phyloP scores from a whole-genome alignment of 2,888 invertebrate genomes.

The Drosophila planitibia region DNA sequence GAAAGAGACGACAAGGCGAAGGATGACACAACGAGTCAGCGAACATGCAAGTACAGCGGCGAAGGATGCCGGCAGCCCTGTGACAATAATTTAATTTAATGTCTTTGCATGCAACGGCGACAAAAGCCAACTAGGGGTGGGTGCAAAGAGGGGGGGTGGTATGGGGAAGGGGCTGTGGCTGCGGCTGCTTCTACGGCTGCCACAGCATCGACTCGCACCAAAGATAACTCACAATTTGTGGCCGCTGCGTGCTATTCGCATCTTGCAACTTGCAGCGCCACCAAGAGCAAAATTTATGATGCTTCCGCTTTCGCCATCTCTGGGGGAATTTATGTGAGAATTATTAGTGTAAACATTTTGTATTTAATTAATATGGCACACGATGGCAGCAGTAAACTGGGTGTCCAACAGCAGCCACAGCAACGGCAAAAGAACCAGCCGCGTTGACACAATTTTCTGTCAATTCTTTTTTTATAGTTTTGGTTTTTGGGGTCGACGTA shows the following conservation, averaged over 20 bases:
- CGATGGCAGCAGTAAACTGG: constrained; percentile 22
- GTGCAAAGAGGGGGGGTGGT: background rate
- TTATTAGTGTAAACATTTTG: constrained; percentile 82
- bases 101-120: constrained; percentile 77
- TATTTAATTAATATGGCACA: constrained; percentile 80
- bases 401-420: constrained; percentile 15
- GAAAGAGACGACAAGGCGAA: constrained; percentile 50
- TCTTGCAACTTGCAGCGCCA: constrained; percentile 52
- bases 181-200: background rate
- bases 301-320: constrained; percentile 54
- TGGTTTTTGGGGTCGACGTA: constrained; percentile 33
- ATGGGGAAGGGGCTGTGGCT: background rate
- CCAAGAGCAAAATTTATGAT: constrained; percentile 68
- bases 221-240: constrained; percentile 79
- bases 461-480: constrained; percentile 54
- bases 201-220: constrained; percentile 47
- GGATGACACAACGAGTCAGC: constrained; percentile 56
- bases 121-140: constrained; percentile 35
- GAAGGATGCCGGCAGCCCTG: constrained; percentile 45
- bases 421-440: constrained; percentile 47
- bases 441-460: constrained; percentile 41
- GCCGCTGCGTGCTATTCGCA: constrained; percentile 61
- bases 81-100: constrained; percentile 81
- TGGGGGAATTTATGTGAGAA: constrained; percentile 72
- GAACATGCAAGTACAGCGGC: constrained; percentile 21